Evolutionary conservation across 2,888 invertebrate genomes (phyloP), one percentile per base, ranked within the genome.

Genomic region (Polietes domitor): DNA sequence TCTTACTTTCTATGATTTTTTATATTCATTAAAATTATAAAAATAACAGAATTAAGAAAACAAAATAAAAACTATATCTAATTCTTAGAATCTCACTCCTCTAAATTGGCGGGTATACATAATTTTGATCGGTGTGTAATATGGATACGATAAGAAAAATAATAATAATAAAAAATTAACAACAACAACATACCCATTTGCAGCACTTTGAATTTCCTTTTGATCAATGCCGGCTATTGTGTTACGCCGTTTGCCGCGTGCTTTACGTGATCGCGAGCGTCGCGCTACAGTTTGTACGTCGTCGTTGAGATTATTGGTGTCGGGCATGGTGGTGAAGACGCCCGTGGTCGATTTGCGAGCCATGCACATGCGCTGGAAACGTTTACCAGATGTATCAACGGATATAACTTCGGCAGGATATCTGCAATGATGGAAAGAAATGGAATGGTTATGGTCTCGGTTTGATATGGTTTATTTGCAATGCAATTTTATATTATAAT

Each of bases 161-260:
- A 61, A 41, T 58, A 74, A 41, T 61, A 41, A 21, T 61, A 26
- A 61, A 26, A 73, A 73, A 73, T 6, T 19, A 58, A 32, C 2
- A 76, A 77, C 61, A 32, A 47, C 58, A 70, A 95, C 96, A 94
- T 94, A 96, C 97, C 96, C 96, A 93, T 95, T 96, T 90, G 96
- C 94, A 90, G 96, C 97, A 93, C 96, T 96, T 92, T 95, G 95
- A 92, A 97, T 96, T 94, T 97, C 97, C 93, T 96, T 96, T 91
- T 96, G 96, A 94, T 97, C 97, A 89, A 96, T 97, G 92, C 97
- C 97, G 89, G 97, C 96, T 91, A 98, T 96, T 89, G 97, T 98
- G 93, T 97, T 98, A 92, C 97, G 94, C 93, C 97, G 94, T 93
- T 96, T 96, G 92, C 96, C 96, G 88, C 97, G 94, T 86, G 96